phyloP scores from a whole-genome alignment of 2,797 vertebrate species.

The Hylomyscus alleni region DNA sequence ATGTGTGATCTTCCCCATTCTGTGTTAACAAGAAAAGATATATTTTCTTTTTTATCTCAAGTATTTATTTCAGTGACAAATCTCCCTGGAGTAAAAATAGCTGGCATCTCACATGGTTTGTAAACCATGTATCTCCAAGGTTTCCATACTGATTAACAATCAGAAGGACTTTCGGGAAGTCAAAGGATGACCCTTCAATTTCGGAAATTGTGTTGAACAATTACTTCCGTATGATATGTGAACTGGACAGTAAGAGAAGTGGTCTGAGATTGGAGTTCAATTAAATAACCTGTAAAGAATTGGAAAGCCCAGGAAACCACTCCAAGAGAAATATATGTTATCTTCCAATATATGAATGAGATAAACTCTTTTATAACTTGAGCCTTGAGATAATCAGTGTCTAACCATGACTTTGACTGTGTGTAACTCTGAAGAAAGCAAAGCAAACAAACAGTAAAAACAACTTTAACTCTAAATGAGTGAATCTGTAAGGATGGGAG shows the following conservation, averaged over 20 bases:
- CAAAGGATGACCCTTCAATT: not conserved
- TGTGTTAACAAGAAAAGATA: slow-evolving; percentile 41
- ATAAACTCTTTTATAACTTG: not conserved
- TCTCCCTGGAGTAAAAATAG: slow-evolving; percentile 43
- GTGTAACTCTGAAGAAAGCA: not conserved
- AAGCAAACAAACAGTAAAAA: not conserved
- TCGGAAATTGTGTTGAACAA: not conserved
- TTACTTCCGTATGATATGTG: not conserved
- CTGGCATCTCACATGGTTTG: not conserved
- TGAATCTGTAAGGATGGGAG: not conserved
- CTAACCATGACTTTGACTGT: not conserved
- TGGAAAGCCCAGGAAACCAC: not conserved
- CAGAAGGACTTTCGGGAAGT: not conserved
- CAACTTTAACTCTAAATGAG: not conserved
- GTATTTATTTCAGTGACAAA: slow-evolving; percentile 8
- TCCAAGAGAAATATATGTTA: not conserved
- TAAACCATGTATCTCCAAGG: not conserved
- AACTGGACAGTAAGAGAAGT: not conserved
- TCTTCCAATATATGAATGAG: not conserved
- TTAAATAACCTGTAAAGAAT: not conserved
- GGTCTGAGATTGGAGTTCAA: not conserved
- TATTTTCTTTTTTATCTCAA: not conserved
- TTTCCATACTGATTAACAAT: not conserved
- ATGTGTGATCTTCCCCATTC: not conserved
- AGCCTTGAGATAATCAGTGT: not conserved